Conservation (phyloP, 2,113 vertebrate species). For the Eurystomus gularis region DNA sequence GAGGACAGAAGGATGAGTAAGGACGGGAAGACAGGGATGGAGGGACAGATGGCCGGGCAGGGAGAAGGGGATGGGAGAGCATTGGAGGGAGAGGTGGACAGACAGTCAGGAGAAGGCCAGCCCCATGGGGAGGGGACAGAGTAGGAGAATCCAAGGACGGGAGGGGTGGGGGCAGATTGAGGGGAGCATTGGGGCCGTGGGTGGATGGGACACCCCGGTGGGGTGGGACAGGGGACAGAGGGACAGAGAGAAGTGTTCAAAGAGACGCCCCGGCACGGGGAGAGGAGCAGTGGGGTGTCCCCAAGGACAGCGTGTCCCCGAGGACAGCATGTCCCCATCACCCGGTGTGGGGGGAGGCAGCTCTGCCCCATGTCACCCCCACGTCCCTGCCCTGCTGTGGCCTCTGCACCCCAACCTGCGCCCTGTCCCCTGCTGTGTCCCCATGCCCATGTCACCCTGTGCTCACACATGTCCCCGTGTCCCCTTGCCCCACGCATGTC, state of each 20-base stretch:
- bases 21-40: background rate
- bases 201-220: background rate
- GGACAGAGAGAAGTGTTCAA: slow-evolving; percentile 25
- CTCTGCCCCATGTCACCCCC: background rate
- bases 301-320: background rate
- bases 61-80: background rate
- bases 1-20: background rate
- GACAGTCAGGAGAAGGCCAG: background rate
- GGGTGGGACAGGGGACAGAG: slow-evolving; percentile 11
- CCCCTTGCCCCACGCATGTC: background rate
- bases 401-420: background rate
- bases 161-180: too few relatives aligned
- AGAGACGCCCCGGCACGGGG: background rate
- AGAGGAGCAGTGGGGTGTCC: background rate
- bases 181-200: background rate
- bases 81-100: background rate
- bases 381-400: background rate
- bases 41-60: background rate
- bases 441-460: background rate
- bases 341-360: background rate
- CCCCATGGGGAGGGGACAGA: background rate
- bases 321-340: background rate
- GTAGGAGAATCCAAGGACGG: background rate
- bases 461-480: background rate
- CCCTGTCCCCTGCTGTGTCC: background rate